Evolutionary conservation across 2,888 invertebrate species (phyloP), one percentile per base, ranked within the genome.

Genomic region (Rhyacophila evoluta): DNA sequence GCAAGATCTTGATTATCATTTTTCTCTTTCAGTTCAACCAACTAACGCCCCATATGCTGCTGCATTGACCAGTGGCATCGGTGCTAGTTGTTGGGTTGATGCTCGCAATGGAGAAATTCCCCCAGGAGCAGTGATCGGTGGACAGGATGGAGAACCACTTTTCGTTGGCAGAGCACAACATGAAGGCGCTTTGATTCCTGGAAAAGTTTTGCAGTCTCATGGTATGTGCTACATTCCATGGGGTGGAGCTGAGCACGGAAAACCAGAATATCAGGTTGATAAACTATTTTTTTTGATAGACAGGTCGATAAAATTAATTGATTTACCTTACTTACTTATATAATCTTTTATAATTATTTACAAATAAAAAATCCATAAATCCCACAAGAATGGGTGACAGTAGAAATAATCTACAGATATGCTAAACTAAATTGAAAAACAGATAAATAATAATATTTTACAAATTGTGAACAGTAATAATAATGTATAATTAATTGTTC

Each of bases 211-310:
- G 75, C 91, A 93, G 4, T 93, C 94, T 11, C 96, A 97, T 85
- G 94, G 94, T 28, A 92, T 93, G 55, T 93, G 93, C 12, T 96
- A 95, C 85, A 87, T 96, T 1, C 90, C 96, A 19, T 97, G 95
- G 94, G 96, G 96, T 2, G 96, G 96, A 15, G 89, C 87, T 38
- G 97, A 97, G 85, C 94, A 96, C 83, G 92, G 92, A 78, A 94
- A 94, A 85, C 86, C 88, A 12, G 90, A 94, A 81, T 97, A 96
- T 85, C 94, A 97, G 90, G 94, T 93, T 10, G 3, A 15, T 70
- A 33, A 27, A n/a, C 25, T 55, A 15, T 68, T 11, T 19, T 4
- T 68, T 68, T 19, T 68, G 11, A 68, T 15, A n/a, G 10, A 10
- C 55, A n/a, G 55, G 37, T 37, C 8, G 11, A 37, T 10, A 37